Conservation (phyloP, 2,113 vertebrate species). For the Chaetodon trifascialis region DNA sequence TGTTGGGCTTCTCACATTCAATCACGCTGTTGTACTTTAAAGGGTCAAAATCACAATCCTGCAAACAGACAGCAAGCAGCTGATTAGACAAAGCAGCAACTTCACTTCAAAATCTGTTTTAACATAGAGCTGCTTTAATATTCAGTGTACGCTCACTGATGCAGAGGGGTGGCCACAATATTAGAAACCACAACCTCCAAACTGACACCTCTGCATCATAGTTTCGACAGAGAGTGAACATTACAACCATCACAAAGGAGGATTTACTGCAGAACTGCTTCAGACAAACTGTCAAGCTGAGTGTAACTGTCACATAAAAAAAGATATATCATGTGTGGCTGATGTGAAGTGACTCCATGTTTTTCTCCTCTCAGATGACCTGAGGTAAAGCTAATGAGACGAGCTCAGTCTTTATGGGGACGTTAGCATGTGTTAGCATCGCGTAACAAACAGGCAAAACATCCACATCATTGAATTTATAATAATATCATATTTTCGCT, state of each 20-base stretch:
- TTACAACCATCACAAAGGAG: neutral
- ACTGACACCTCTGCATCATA: neutral
- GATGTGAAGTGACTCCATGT: neutral
- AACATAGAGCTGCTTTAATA: no score
- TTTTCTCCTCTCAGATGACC: neutral
- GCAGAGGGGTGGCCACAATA: neutral
- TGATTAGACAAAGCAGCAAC: neutral
- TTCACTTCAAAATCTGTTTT: no score
- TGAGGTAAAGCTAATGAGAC: neutral
- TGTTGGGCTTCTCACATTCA: conserved; percentile 98
- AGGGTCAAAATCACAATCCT: conserved; percentile 97
- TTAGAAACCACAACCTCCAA: neutral
- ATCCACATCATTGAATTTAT: neutral
- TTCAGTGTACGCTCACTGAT: neutral
- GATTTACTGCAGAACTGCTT: neutral
- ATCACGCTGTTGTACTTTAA: conserved; percentile 93
- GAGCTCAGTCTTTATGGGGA: neutral
- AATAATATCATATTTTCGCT: neutral
- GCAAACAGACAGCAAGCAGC: conserved; percentile 60
- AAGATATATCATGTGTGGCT: no score
- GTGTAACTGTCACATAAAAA: no score
- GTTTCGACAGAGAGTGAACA: neutral
- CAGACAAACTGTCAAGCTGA: neutral
- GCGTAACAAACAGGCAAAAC: no score
- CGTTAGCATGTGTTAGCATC: neutral